These are phyloP conservation scores for Nesometra sesokonis DNA, from an alignment of 35 echinoderm and acorn worm genomes.

Conservation along the genomic window DNA sequence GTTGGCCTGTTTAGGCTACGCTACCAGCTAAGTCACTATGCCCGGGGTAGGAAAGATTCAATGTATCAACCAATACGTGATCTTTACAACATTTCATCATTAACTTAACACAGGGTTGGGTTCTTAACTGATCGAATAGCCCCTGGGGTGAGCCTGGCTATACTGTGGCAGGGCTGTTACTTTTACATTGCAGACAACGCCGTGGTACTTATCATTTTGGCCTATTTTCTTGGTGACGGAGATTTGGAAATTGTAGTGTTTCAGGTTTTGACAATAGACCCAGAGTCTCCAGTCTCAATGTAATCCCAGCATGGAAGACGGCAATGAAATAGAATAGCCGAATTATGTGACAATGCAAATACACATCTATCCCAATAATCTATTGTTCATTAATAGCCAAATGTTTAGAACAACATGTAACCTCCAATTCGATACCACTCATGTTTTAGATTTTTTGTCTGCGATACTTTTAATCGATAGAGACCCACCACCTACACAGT, in stretches of 20 bases:
- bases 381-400: no score
- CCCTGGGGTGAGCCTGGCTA: neutral
- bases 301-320: neutral
- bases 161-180: neutral
- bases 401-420: no score
- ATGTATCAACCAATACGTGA: neutral
- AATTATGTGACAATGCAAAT: no score
- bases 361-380: no score
- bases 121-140: neutral
- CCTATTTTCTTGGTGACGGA: neutral
- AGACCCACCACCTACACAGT: no score
- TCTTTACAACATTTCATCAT: neutral
- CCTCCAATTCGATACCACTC: no score
- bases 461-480: no score
- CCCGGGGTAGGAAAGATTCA: neutral
- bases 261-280: neutral
- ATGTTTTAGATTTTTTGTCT: no score
- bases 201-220: neutral
- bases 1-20: neutral
- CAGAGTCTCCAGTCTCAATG: neutral
- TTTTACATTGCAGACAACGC: neutral
- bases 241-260: neutral
- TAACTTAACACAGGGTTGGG: neutral
- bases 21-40: neutral
- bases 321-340: neutral